These are phyloP conservation scores for Zophobas atratus DNA, from an alignment of 1,140 invertebrate species.

Conservation along the genomic window DNA sequence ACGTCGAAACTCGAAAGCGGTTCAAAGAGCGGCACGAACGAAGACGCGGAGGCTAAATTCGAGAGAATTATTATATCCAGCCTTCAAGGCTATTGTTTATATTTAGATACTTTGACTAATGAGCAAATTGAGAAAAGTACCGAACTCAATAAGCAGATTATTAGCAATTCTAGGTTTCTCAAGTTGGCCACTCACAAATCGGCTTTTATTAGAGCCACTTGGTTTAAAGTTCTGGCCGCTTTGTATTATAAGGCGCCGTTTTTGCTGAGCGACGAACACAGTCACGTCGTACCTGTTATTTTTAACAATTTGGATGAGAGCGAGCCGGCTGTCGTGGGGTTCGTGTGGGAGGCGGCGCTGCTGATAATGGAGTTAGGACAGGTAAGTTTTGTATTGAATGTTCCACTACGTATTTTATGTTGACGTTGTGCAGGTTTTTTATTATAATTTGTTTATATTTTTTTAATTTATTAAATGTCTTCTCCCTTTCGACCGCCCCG, in stretches of 20 bases:
- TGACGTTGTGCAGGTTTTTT: too few relatives aligned
- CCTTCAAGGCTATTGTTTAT: constrained; percentile 77
- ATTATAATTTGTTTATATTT: too few relatives aligned
- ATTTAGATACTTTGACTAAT: constrained; percentile 71
- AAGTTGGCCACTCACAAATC: constrained; percentile 76
- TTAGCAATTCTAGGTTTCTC: constrained; percentile 81
- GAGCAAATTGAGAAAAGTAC: constrained; percentile 70
- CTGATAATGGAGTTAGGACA: constrained; percentile 73
- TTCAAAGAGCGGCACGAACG: constrained; percentile 71
- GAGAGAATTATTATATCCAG: constrained; percentile 78
- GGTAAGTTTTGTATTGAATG: constrained; percentile 66
- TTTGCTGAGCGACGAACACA: constrained; percentile 70
- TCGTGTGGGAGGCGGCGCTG: constrained; percentile 82
- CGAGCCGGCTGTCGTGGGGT: constrained; percentile 76
- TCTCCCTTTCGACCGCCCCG: too few relatives aligned
- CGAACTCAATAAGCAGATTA: constrained; percentile 71
- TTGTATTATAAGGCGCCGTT: constrained; percentile 72
- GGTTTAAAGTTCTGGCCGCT: constrained; percentile 77
- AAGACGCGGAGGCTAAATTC: constrained; percentile 84
- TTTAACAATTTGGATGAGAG: constrained; percentile 81
- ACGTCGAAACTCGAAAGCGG: constrained; percentile 76
- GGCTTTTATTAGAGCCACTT: constrained; percentile 73
- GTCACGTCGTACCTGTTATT: constrained; percentile 73
- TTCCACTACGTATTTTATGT: too few relatives aligned
- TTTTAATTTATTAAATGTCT: too few relatives aligned